Evolutionary conservation across 64 coral and sea anemone genomes (phyloP).

Genomic region (Montipora sp.): DNA sequence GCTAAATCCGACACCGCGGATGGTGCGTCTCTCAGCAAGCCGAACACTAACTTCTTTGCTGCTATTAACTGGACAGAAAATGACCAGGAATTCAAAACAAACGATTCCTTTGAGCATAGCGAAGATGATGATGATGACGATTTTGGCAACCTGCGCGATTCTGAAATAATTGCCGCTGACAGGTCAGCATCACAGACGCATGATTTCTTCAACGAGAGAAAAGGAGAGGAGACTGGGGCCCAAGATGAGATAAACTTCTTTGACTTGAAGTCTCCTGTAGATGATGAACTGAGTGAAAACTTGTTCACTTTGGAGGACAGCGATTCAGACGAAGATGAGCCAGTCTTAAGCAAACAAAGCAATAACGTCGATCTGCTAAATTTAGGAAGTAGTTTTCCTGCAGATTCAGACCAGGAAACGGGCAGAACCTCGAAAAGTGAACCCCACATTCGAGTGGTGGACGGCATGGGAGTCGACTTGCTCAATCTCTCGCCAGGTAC

Average conservation of each 20-base stretch:
- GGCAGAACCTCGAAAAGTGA: background rate
- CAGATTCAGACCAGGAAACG: background rate
- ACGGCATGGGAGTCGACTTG: conserved; percentile 74
- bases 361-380: conserved; percentile 42
- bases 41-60: conserved; percentile 52
- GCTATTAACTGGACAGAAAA: conserved; percentile 57
- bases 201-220: conserved; percentile 68
- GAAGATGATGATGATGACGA: conserved; percentile 82
- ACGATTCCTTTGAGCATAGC: background rate
- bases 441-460: background rate
- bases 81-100: background rate
- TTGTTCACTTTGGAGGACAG: conserved; percentile 32
- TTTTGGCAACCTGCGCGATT: conserved; percentile 47
- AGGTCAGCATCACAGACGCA: background rate
- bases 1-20: background rate
- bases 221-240: background rate
- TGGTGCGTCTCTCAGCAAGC: background rate
- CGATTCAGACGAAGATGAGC: conserved; percentile 26
- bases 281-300: conserved; percentile 9
- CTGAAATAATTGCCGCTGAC: background rate
- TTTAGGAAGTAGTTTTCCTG: conserved; percentile 11
- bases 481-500: conserved; percentile 72
- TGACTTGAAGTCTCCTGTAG: conserved; percentile 61
- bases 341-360: background rate
- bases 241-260: conserved; percentile 73